Base-by-base conservation (phyloP, 2,113 vertebrate genomes). In the Rhinichthys klamathensis region DNA sequence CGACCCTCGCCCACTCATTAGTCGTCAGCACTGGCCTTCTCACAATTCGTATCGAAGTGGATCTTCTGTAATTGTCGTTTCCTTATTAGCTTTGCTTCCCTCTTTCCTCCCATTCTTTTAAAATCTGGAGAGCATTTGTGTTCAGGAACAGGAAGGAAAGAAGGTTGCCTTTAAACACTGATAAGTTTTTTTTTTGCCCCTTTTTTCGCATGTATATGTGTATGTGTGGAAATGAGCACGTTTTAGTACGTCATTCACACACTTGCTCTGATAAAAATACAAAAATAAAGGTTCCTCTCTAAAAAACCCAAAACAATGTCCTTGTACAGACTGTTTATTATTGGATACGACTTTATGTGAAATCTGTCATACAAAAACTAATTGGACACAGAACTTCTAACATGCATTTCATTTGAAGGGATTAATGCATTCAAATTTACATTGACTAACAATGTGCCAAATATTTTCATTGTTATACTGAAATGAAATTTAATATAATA, bases 41-140 rank as follows among this genome's bases (percentile, higher is more conserved):
- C 49, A 54, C 30, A 56, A 80, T 41, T 25, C 38, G 25, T 30
- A 12, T 46, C 13, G 10, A 21, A 25, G 61, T 85, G 58, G 89
- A 86, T 90, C 54, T n/a, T 87, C 89, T 87, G 86, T 82, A 88
- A 80, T 86, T 87, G 86, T 54, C 13, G 80, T 92, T 92, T 92
- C 88, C 90, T 73, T 84, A 85, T 89, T 87, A 87, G 73, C 30
- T 9, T 87, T 87, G 86, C 87, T 86, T 92, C 90, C 85, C 83
- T 89, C 86, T 90, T 94, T 95, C 94, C 94, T 94, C 92, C 89
- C 18, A 94, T 94, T 95, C 93, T 93, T 93, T 90, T 92, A 65
- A 84, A 87, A 85, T 80, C 27, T 87, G 86, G 90, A 93, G 91
- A 89, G 89, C 76, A 84, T 90, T 87, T 89, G 86, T 90, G 91